A percentile compares a stretch with the other conserved stretches of the same genome.
Evolutionary conservation across 1,140 invertebrate genomes (phyloP).

Genomic region (Vanessa tameamea): DNA sequence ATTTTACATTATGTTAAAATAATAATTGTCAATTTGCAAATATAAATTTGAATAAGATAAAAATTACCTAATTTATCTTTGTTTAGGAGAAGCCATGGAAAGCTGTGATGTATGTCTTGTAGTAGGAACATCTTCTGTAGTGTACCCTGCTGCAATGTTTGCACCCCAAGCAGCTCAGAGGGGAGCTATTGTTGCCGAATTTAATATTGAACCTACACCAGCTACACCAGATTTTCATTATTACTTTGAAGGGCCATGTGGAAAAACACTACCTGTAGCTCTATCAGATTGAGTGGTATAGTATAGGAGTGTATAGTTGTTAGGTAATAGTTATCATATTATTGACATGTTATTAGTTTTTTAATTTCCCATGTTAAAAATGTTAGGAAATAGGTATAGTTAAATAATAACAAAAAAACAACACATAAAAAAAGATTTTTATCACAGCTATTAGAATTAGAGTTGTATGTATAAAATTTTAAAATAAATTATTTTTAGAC

Average conservation of each 20-base stretch:
- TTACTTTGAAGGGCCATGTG: constrained; percentile 90
- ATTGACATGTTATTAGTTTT: neutral
- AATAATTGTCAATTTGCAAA: too few relatives aligned
- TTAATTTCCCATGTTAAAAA: too few relatives aligned
- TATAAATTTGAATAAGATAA: neutral
- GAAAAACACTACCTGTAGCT: constrained; percentile 85
- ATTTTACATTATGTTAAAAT: too few relatives aligned
- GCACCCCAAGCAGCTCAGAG: constrained; percentile 88
- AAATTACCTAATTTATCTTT: neutral
- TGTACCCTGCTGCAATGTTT: constrained; percentile 97
- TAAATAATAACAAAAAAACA: too few relatives aligned
- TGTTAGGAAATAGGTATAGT: too few relatives aligned
- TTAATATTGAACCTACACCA: constrained; percentile 91
- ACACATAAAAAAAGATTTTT: neutral
- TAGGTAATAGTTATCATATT: neutral
- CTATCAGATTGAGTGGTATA: constrained; percentile 66
- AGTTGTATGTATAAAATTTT: constrained; percentile 11
- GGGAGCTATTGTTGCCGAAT: constrained; percentile 92
- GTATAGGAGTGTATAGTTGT: neutral
- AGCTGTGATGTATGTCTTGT: constrained; percentile 92
- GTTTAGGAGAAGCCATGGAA: constrained; percentile 83
- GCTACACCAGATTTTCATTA: constrained; percentile 87
- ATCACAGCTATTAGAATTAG: neutral
- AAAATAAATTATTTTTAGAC: constrained; percentile 25
- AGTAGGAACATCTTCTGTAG: constrained; percentile 92